A percentile compares a stretch with the other conserved stretches of the same genome.
These are phyloP conservation scores for Pterophyllum scalare DNA, from an alignment of 2,113 vertebrate species.

Conservation along the genomic window DNA sequence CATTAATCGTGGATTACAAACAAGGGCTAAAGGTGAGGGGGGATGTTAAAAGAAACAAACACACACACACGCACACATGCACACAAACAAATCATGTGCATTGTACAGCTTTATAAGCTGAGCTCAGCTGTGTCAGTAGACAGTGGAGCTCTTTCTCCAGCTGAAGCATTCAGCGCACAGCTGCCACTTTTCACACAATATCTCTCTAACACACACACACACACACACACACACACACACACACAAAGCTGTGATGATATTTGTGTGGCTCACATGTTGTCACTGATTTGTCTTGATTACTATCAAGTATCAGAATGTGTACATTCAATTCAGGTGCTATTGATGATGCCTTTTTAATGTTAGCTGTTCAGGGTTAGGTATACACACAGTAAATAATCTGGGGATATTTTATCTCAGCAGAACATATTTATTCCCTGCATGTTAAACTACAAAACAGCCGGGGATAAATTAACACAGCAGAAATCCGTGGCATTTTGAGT, in stretches of 20 bases:
- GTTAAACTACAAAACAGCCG: slow-evolving; percentile 5
- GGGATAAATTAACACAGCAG: neutral
- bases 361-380: neutral
- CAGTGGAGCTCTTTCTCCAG: slow-evolving; percentile 21
- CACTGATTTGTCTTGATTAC: neutral
- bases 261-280: slow-evolving; percentile 18
- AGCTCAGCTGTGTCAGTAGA: slow-evolving; percentile 52
- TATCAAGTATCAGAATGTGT: neutral
- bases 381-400: neutral
- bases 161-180: slow-evolving; percentile 49
- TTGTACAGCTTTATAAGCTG: neutral
- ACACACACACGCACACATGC: neutral
- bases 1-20: slow-evolving; percentile 31
- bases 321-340: neutral
- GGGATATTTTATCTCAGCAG: neutral
- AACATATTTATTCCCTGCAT: neutral
- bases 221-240: slow-evolving; percentile 15
- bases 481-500: neutral
- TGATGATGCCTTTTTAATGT: neutral
- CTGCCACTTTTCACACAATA: slow-evolving; percentile 38
- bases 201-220: neutral
- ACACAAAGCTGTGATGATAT: slow-evolving; percentile 18
- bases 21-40: neutral
- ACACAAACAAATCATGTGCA: neutral
- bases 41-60: neutral